Evolutionary conservation across 2,888 invertebrate species (phyloP), one percentile per base, ranked within the genome.

Genomic region (Cremastobaeus sp.): DNA sequence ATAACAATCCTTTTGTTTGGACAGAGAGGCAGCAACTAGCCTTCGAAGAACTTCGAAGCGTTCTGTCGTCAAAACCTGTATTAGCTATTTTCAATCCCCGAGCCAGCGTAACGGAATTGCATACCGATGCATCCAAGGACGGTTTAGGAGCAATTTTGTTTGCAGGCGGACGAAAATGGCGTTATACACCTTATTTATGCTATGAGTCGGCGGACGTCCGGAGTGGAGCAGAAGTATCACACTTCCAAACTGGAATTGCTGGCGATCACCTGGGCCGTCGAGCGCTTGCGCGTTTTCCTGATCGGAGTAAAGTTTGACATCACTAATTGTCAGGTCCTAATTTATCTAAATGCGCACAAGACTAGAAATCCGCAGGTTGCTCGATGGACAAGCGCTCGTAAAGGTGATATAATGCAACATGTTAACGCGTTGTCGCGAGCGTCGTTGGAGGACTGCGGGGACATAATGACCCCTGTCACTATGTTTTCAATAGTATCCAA

Each of bases 261-360:
- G 5, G 57, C 64, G 17, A 43, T 60, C 11, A 37, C 37, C 1
- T 62, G 60, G 54, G 50, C 52, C 0, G 20, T 52, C 28, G 76
- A 5, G 76, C 74, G 12, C 77, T 79, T 65, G n/a, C 20, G 57
- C 0, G 17, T 39, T 0, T 57, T 66, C 20, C 25, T 57, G 1
- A 20, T 57, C 0, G 3, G n/a, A n/a, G n/a, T 57, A 1, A 21
- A 43, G 2, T 57, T 57, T 8, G 32, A 9, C 2, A 41, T 57
- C 11, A 50, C 39, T 1, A 41, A 57, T 18, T 81, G 81, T 14
- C 35, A 35, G 12, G 35, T 14, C 5, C 48, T 82, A 5, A 52
- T 78, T 1, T 79, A 75, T 62, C 47, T 80, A 12, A 80, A 81
- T 35, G 59, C 54, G 0, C 65, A 77, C 30, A 79, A 79, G 68